phyloP scores from a whole-genome alignment of 1,140 invertebrate species.

The Copidosoma floridanum region DNA sequence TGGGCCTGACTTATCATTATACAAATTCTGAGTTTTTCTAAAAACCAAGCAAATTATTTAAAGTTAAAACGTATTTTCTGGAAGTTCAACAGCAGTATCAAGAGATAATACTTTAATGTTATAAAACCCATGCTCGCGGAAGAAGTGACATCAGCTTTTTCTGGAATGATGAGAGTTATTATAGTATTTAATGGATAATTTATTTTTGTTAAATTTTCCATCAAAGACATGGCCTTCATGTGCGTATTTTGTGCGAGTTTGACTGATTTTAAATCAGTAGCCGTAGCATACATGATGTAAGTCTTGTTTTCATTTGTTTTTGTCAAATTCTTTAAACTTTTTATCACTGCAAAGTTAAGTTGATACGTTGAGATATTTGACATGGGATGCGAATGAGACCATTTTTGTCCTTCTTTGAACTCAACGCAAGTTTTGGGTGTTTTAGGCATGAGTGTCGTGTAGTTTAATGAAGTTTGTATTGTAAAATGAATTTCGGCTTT shows the following conservation, averaged over 20 bases:
- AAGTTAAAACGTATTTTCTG: no score
- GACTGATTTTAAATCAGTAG: slow-evolving; percentile 4
- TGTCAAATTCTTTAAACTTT: slow-evolving; percentile 8
- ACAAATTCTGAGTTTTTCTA: slow-evolving; percentile 44
- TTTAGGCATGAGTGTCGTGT: slow-evolving; percentile 54
- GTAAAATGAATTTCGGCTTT: slow-evolving; percentile 83
- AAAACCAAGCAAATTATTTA: neutral
- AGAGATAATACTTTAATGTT: slow-evolving; percentile 47
- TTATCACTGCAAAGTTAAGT: slow-evolving; percentile 11
- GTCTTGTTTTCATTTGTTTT: slow-evolving; percentile 1
- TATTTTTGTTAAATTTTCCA: slow-evolving; percentile 17
- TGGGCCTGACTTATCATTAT: slow-evolving; percentile 55
- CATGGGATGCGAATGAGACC: slow-evolving; percentile 71
- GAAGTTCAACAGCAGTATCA: slow-evolving; percentile 16
- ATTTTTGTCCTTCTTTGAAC: slow-evolving; percentile 52
- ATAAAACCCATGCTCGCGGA: slow-evolving; percentile 18
- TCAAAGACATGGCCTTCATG: slow-evolving; percentile 2
- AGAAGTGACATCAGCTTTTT: neutral
- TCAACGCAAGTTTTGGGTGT: slow-evolving; percentile 9
- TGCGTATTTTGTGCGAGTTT: slow-evolving; percentile 4
- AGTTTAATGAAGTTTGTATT: slow-evolving; percentile 67
- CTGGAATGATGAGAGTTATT: neutral
- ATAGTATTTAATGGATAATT: slow-evolving; percentile 17
- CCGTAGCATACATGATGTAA: neutral
- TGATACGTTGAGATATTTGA: slow-evolving; percentile 54